These are phyloP conservation scores for Drosophila helvetica DNA, from an alignment of 2,888 invertebrate genomes.

Conservation along the genomic window DNA sequence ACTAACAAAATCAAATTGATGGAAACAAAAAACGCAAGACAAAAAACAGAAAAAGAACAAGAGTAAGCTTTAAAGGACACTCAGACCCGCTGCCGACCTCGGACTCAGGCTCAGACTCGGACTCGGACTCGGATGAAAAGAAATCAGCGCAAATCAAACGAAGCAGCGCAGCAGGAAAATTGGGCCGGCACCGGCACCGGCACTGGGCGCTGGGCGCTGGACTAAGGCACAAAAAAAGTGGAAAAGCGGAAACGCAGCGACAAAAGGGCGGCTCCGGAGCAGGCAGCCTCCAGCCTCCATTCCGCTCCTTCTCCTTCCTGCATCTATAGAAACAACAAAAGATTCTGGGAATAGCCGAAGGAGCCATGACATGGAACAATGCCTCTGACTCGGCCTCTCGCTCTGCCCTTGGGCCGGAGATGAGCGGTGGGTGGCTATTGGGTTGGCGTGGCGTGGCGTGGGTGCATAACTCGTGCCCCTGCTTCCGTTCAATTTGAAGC, in stretches of 20 bases:
- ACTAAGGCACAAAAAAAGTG: conserved; percentile 38
- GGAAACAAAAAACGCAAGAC: conserved; percentile 31
- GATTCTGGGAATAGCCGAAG: conserved; percentile 64
- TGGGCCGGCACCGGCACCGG: conserved; percentile 57
- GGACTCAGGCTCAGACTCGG: neutral
- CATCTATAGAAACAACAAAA: conserved; percentile 61
- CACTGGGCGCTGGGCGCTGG: neutral
- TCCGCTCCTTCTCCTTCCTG: conserved; percentile 1
- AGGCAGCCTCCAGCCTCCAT: conserved; percentile 16
- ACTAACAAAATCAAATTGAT: conserved; percentile 77
- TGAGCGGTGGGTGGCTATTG: conserved; percentile 26
- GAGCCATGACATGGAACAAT: conserved; percentile 65
- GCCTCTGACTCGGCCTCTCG: conserved; percentile 61
- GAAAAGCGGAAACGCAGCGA: conserved; percentile 54
- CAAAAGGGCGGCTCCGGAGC: conserved; percentile 61
- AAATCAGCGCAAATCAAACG: conserved; percentile 78
- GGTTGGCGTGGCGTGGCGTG: conserved; percentile 36
- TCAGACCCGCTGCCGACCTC: neutral
- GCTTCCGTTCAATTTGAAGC: conserved; percentile 78
- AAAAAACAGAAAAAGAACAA: conserved; percentile 38
- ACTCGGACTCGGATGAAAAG: conserved; percentile 40
- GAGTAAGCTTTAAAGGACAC: conserved; percentile 67
- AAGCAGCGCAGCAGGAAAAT: conserved; percentile 64
- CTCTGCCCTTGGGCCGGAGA: conserved; percentile 43
- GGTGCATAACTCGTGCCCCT: conserved; percentile 67